Evolutionary conservation across 2,888 invertebrate genomes (phyloP).

Genomic region (Xylocampa areola): DNA sequence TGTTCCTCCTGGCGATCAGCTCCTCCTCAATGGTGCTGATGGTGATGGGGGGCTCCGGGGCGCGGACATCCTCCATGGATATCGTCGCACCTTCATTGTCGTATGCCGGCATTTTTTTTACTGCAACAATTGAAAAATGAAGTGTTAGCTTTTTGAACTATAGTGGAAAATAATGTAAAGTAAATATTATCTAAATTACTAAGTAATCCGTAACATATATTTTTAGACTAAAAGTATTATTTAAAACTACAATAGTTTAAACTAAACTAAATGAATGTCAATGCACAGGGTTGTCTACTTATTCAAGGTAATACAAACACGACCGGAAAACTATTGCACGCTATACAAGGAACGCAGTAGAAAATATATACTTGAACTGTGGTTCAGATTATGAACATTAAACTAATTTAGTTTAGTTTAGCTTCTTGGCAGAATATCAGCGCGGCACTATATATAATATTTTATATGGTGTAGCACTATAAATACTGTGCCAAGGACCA

Average conservation of each 20-base stretch:
- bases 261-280: constrained; percentile 25
- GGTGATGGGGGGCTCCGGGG: constrained; percentile 67
- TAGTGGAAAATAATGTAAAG: too few species aligned
- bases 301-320: constrained; percentile 15
- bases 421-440: too few species aligned
- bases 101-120: constrained; percentile 83
- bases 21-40: constrained; percentile 78
- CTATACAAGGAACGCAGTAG: constrained; percentile 4
- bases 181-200: too few species aligned
- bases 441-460: too few species aligned
- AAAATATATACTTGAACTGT: too few species aligned
- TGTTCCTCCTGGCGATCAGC: constrained; percentile 71
- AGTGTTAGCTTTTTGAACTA: background rate
- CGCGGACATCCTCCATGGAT: constrained; percentile 84
- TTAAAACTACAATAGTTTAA: background rate
- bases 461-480: too few species aligned
- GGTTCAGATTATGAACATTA: too few species aligned
- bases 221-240: background rate
- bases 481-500: too few species aligned
- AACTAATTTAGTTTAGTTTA: too few species aligned
- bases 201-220: too few species aligned
- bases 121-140: constrained; percentile 57
- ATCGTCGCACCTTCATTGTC: constrained; percentile 86
- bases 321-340: constrained; percentile 16
- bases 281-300: constrained; percentile 8